Conservation (phyloP, 2,797 vertebrate species). For the Cuculus canorus region DNA sequence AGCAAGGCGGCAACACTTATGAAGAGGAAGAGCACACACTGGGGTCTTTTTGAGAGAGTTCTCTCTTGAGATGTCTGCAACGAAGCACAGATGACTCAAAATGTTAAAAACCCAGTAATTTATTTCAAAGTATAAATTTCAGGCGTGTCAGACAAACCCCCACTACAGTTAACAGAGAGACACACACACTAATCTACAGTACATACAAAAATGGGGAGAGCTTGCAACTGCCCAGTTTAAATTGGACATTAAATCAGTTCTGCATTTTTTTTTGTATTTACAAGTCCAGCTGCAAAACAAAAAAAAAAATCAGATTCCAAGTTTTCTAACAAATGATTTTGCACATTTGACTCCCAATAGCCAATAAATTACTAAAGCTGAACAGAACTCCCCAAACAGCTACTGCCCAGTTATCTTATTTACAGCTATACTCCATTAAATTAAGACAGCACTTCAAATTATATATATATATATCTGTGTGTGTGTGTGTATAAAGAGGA, state of each 20-base stretch:
- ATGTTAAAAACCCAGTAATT: constrained; percentile 79
- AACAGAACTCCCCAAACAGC: constrained; percentile 55
- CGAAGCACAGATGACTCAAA: constrained; percentile 65
- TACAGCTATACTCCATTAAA: constrained; percentile 63
- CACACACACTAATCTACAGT: constrained; percentile 68
- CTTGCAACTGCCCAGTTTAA: constrained; percentile 56
- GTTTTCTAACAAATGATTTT: constrained; percentile 63
- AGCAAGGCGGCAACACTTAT: neutral
- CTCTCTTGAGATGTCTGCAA: constrained; percentile 17
- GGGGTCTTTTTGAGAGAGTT: neutral
- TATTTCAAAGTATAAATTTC: constrained; percentile 85
- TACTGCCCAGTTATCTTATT: constrained; percentile 71
- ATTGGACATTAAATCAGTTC: constrained; percentile 64
- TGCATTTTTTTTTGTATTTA: constrained; percentile 67
- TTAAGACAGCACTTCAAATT: constrained; percentile 61
- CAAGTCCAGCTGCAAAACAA: constrained; percentile 67
- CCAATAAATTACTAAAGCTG: constrained; percentile 69
- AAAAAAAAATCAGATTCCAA: constrained; percentile 39
- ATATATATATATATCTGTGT: neutral
- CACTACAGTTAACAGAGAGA: constrained; percentile 76
- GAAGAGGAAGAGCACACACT: neutral
- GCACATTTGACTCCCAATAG: constrained; percentile 58
- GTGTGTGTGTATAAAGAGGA: neutral
- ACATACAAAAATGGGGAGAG: constrained; percentile 73
- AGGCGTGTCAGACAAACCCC: constrained; percentile 77